A percentile compares a stretch with the other conserved stretches of the same genome.
These are phyloP conservation scores for Trichogramma dendrolimi DNA, from an alignment of 2,888 invertebrate species.

Conservation along the genomic window DNA sequence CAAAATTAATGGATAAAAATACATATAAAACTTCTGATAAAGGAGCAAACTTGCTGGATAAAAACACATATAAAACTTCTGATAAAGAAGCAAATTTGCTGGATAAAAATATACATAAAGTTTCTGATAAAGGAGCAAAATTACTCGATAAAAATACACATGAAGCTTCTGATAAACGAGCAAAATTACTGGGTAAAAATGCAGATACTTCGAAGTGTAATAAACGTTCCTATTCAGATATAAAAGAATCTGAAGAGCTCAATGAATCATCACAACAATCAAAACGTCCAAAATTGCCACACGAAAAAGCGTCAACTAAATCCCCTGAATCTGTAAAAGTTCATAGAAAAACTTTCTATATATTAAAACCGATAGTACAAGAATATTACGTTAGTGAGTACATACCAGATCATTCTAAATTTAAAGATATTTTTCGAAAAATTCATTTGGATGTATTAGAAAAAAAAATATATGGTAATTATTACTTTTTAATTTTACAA, in stretches of 20 bases:
- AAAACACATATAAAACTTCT: too few relatives aligned
- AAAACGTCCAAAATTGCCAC: conserved; percentile 33
- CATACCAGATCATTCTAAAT: conserved; percentile 42
- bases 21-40: too few relatives aligned
- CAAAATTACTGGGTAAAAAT: too few relatives aligned
- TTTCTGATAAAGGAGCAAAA: too few relatives aligned
- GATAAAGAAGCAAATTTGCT: too few relatives aligned
- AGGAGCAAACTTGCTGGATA: too few relatives aligned
- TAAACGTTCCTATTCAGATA: conserved; percentile 15
- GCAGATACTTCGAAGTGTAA: background rate
- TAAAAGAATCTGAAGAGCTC: conserved; percentile 9
- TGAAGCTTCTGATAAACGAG: too few relatives aligned
- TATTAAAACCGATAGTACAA: conserved; percentile 42
- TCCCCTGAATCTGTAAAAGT: conserved; percentile 20
- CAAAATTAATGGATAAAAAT: too few relatives aligned
- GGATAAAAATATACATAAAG: too few relatives aligned
- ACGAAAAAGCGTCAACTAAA: conserved; percentile 4
- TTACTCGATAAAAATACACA: too few relatives aligned
- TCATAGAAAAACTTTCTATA: conserved; percentile 29
- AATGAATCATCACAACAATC: conserved; percentile 24
- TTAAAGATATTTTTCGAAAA: conserved; percentile 39
- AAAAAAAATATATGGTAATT: conserved; percentile 39
- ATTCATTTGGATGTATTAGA: conserved; percentile 38
- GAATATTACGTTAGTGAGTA: conserved; percentile 39
- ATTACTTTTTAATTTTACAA: background rate